These are phyloP conservation scores for Eulemur rufifrons DNA, from an alignment of 2,113 vertebrate genomes.

Conservation along the genomic window DNA sequence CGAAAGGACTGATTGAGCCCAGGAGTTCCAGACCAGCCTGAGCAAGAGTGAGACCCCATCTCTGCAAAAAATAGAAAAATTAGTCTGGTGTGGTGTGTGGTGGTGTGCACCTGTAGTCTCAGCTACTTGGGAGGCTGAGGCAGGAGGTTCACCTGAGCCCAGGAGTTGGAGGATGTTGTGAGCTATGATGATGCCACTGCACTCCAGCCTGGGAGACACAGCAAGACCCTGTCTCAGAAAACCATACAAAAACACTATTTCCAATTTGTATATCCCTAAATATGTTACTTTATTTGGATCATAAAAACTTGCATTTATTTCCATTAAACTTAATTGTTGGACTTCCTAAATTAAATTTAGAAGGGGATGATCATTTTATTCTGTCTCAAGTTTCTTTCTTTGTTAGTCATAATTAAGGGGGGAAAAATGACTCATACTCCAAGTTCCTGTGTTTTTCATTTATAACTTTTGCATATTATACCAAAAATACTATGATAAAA, in stretches of 20 bases:
- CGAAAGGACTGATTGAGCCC: no score
- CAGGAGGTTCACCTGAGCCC: no score
- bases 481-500: background rate
- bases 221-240: no score
- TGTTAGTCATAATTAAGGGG: background rate
- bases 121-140: no score
- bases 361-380: background rate
- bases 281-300: background rate
- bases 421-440: background rate
- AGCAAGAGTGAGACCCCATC: no score
- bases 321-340: background rate
- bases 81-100: no score
- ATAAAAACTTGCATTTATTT: background rate
- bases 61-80: no score
- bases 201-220: no score
- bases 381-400: background rate
- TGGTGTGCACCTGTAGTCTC: no score
- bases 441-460: background rate
- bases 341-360: background rate
- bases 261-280: background rate
- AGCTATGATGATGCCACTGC: no score
- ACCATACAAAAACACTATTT: background rate
- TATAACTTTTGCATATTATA: background rate
- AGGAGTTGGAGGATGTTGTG: no score
- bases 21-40: no score